Evolutionary conservation across 2,888 invertebrate species (phyloP), one percentile per base, ranked within the genome.

Genomic region (Chymomyza procnemis): DNA sequence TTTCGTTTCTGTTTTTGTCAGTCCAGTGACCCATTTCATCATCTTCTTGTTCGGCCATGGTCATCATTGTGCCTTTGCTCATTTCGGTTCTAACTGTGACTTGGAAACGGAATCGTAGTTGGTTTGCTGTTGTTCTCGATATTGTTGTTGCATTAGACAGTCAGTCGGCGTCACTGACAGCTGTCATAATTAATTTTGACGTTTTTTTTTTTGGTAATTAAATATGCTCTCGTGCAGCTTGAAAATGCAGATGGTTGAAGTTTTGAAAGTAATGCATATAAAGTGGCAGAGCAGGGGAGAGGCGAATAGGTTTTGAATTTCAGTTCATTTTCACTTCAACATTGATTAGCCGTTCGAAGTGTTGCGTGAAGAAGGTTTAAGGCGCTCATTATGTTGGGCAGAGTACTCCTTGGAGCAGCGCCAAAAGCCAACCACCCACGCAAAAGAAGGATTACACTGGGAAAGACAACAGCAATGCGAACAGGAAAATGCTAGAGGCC

Each of bases 111-210:
- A 41, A 41, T n/a, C 34, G 34, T 41, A 41, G 34, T 1, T 41
- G 9, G 34, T 1, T 41, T 41, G 34, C 34, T 12, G 34, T 41
- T 41, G 34, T 41, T 41, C 34, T 12, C 34, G 26, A 26, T 26
- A 8, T 26, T 26, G 26, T 26, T 12, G 5, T 9, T 50, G 26
- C 34, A 41, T 41, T 41, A 41, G 34, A 41, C 34, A 41, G 34
- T 41, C 34, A 41, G 34, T 41, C 73, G 69, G 75, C 73, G 84
- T 79, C 81, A 85, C 90, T 89, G 90, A 89, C 90, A 90, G 90
- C 90, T 90, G 90, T 90, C 90, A 90, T 90, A 90, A 90, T 90
- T 90, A 90, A 90, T 90, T 90, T 88, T 88, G 90, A 90, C 90
- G 88, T 84, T 87, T 85, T 78, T 79, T 84, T 87, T 85, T 78